A percentile compares a stretch with the other conserved stretches of the same genome.
Conservation (phyloP, 2,797 vertebrate species). For the Echiichthys vipera region DNA sequence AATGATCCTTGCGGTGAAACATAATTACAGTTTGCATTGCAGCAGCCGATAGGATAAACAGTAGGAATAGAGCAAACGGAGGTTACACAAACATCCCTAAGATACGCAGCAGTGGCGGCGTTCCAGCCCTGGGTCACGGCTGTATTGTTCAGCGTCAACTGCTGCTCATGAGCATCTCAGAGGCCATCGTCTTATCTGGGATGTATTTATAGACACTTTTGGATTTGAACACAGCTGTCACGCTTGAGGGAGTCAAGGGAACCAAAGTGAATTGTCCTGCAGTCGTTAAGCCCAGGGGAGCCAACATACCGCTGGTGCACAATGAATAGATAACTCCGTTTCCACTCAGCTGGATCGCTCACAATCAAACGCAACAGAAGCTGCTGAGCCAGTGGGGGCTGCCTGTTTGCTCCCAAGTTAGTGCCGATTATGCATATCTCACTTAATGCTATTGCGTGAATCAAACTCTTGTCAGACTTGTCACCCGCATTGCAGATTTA, state of each 20-base stretch:
- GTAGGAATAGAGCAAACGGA: neutral
- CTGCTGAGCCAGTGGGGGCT: slow-evolving; percentile 15
- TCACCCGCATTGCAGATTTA: neutral
- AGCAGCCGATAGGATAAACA: neutral
- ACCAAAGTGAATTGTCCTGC: slow-evolving; percentile 46
- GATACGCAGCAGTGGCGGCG: neutral
- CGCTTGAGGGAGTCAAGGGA: slow-evolving; percentile 33
- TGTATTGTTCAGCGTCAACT: slow-evolving; percentile 2
- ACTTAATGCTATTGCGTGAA: neutral
- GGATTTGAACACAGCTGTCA: slow-evolving; percentile 54
- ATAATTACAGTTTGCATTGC: slow-evolving; percentile 29
- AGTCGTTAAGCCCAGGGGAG: slow-evolving; percentile 24
- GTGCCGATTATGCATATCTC: slow-evolving; percentile 8
- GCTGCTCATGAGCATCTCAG: neutral
- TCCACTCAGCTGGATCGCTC: slow-evolving; percentile 26
- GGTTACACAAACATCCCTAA: neutral
- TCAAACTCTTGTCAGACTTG: neutral
- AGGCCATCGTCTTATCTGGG: neutral
- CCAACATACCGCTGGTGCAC: slow-evolving; percentile 12
- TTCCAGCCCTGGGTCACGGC: neutral
- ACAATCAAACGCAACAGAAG: slow-evolving; percentile 10
- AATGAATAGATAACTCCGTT: slow-evolving; percentile 56
- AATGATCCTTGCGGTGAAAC: slow-evolving; percentile 32
- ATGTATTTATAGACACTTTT: slow-evolving; percentile 32
- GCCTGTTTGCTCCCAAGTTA: neutral